phyloP scores from a whole-genome alignment of 1,140 invertebrate species.

The Stenopsyche tienmushanensis region DNA sequence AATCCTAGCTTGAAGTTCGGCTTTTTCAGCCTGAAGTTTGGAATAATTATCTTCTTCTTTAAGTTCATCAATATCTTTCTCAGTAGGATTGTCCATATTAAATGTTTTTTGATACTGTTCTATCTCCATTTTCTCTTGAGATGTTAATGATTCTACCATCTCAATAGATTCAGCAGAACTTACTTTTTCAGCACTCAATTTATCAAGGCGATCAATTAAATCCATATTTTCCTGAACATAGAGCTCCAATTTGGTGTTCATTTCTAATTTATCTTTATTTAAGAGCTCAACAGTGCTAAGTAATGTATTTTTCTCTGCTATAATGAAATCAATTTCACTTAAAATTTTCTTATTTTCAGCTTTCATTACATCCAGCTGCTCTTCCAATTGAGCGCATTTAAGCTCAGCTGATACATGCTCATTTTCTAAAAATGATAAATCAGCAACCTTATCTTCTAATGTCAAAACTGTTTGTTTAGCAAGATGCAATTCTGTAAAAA shows the following conservation, averaged over 20 bases:
- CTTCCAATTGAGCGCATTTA: conserved; percentile 68
- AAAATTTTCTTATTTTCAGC: conserved; percentile 55
- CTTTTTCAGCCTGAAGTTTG: conserved; percentile 58
- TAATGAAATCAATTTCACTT: conserved; percentile 56
- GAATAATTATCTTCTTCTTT: conserved; percentile 51
- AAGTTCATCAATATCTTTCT: conserved; percentile 25
- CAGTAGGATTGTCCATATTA: conserved; percentile 3
- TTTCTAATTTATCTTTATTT: conserved; percentile 59
- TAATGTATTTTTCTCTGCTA: conserved; percentile 57
- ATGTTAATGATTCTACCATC: conserved; percentile 65
- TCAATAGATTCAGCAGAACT: conserved; percentile 69
- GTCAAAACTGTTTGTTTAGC: conserved; percentile 59
- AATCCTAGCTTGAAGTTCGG: conserved; percentile 65
- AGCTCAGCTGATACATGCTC: conserved; percentile 66
- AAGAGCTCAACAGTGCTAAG: conserved; percentile 56
- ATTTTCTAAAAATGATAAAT: conserved; percentile 61
- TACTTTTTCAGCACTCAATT: conserved; percentile 65
- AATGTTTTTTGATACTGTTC: conserved; percentile 55
- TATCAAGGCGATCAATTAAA: conserved; percentile 65
- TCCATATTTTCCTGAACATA: conserved; percentile 69
- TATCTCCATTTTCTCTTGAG: conserved; percentile 62
- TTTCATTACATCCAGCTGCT: conserved; percentile 61
- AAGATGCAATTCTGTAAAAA: conserved; percentile 58
- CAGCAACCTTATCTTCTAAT: conserved; percentile 62
- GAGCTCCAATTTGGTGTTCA: conserved; percentile 59